These are phyloP conservation scores for Capra hircus DNA, from an alignment of 2,113 vertebrate species.

Conservation along the genomic window DNA sequence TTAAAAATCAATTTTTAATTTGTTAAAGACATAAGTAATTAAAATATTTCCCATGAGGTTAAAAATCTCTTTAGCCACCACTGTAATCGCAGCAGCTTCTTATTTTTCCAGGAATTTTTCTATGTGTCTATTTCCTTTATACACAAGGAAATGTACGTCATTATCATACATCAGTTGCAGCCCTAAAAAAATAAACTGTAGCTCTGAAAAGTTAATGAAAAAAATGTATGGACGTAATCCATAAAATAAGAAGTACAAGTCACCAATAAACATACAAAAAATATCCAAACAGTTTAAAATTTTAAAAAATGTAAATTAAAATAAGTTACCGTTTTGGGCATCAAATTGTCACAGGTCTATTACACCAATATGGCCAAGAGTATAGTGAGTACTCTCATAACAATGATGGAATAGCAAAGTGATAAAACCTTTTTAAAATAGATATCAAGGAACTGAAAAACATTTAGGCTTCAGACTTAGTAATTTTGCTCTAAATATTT, in stretches of 20 bases:
- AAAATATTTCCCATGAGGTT: neutral
- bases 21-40: neutral
- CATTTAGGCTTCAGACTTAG: neutral
- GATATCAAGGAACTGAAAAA: neutral
- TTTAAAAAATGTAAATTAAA: neutral
- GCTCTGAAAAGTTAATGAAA: neutral
- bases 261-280: neutral
- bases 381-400: fast-evolving
- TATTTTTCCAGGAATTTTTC: neutral
- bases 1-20: neutral
- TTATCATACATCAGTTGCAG: neutral
- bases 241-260: neutral
- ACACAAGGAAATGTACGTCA: neutral
- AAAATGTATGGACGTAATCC: neutral
- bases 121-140: neutral
- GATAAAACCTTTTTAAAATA: neutral
- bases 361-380: fast-evolving
- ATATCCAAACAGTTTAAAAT: neutral
- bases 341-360: neutral
- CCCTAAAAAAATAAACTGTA: neutral
- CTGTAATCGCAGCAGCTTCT: neutral
- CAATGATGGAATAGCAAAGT: neutral
- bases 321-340: neutral
- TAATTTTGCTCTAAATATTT: neutral
- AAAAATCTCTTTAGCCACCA: neutral